Evolutionary conservation across 2,797 vertebrate genomes (phyloP), one percentile per base, ranked within the genome.

Genomic region (Sparus aurata): DNA sequence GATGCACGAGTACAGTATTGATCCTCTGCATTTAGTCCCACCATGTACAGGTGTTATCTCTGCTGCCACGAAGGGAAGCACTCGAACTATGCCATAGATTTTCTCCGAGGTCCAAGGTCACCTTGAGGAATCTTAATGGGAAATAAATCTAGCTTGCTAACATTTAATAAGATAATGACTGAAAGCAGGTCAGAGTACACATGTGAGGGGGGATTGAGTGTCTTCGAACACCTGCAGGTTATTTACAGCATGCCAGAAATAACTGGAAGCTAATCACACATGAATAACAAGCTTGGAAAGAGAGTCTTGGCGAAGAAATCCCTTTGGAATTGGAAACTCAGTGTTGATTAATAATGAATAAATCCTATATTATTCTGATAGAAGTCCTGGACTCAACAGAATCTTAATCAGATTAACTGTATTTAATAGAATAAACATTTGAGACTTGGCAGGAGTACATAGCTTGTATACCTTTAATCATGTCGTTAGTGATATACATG

Each of bases 191-290:
- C 71, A 60, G 43, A 64, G 23, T 27, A 17, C 16, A 57, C 30
- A 20, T 34, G 38, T 47, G 59, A 59, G 25, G 57, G 57, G 76
- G 75, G 13, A 53, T 38, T 30, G 4, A 67, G 9, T 0, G 3
- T 62, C n/a, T 69, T 64, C 18, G n/a, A 84, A 71, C 62, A 83
- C 67, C 45, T 82, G 17, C 46, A 68, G 47, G 38, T 53, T 89
- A 80, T 89, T 85, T 86, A 89, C 74, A 59, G 69, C 30, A 30
- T 34, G 65, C 67, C 66, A 70, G 66, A 85, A 91, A 87, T 88
- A 89, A 82, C 76, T 76, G 16, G 12, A n/a, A 75, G 49, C 75
- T 88, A 85, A 88, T 92, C 62, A 84, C 71, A 85, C 47, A 69
- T 82, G 63, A 78, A 79, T 75, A 77, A 73, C 72, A 85, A 80